Conservation (phyloP, 2,797 vertebrate genomes). For the Cynopterus sphinx region DNA sequence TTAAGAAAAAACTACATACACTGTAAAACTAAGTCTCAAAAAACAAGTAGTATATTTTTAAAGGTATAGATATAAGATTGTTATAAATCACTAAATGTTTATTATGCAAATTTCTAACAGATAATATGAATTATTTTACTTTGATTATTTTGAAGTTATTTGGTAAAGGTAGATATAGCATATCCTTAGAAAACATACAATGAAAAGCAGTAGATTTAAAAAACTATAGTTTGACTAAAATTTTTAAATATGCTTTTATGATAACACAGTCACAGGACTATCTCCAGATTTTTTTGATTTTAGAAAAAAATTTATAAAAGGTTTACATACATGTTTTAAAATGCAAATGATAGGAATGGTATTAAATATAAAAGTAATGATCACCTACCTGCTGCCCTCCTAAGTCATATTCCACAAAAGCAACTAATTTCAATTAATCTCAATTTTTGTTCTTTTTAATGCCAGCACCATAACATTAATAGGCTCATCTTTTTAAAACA, state of each 20-base stretch:
- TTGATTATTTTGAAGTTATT: background rate
- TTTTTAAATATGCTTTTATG: slow-evolving; percentile 23
- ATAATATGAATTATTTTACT: slow-evolving; percentile 6
- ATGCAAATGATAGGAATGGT: background rate
- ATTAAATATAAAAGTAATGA: background rate
- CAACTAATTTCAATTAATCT: slow-evolving; percentile 36
- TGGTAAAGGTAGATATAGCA: background rate
- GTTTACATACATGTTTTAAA: background rate
- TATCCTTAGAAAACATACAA: background rate
- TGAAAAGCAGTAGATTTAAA: slow-evolving; percentile 9
- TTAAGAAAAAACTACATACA: background rate
- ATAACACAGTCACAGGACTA: background rate
- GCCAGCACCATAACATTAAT: background rate
- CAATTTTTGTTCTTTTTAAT: slow-evolving; percentile 26
- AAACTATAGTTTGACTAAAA: background rate
- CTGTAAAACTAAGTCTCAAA: background rate
- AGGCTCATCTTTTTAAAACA: background rate
- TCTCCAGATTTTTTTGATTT: background rate
- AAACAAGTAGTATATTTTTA: background rate
- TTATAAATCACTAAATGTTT: background rate
- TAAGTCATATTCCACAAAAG: background rate
- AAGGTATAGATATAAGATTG: background rate
- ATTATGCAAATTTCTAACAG: background rate
- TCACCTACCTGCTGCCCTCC: background rate
- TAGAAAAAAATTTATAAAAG: background rate